phyloP scores from a whole-genome alignment of 2,888 invertebrate species.

The Halocaridina rubra region DNA sequence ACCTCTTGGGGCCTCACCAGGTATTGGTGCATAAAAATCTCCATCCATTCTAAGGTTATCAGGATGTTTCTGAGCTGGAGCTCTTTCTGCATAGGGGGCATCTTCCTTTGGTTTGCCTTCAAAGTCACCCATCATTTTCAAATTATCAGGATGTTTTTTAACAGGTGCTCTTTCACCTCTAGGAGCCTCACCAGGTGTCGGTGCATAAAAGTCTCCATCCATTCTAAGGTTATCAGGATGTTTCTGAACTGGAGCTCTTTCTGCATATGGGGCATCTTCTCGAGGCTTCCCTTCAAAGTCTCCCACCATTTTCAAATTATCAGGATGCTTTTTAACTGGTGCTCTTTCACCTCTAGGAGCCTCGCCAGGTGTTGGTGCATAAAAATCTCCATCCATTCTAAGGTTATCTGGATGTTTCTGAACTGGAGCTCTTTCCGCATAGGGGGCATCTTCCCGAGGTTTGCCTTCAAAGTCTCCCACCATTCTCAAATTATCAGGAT shows the following conservation, averaged over 20 bases:
- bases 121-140: slow-evolving; percentile 70
- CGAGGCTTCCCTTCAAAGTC: slow-evolving; percentile 74
- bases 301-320: slow-evolving; percentile 74
- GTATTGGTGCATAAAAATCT: slow-evolving; percentile 73
- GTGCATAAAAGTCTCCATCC: slow-evolving; percentile 50
- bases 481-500: slow-evolving; percentile 40
- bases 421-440: slow-evolving; percentile 17
- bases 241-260: slow-evolving; percentile 68
- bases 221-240: slow-evolving; percentile 37
- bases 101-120: slow-evolving; percentile 42
- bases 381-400: slow-evolving; percentile 71
- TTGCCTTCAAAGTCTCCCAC: slow-evolving; percentile 36
- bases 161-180: slow-evolving; percentile 67
- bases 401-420: slow-evolving; percentile 33
- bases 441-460: slow-evolving; percentile 57
- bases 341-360: slow-evolving; percentile 71
- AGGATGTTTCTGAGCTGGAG: slow-evolving; percentile 21
- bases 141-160: slow-evolving; percentile 76
- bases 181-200: slow-evolving; percentile 67
- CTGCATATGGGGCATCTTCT: slow-evolving; percentile 67
- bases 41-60: slow-evolving; percentile 67
- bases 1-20: slow-evolving; percentile 70
- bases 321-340: slow-evolving; percentile 70
- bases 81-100: slow-evolving; percentile 47
- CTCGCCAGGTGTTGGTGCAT: slow-evolving; percentile 72